A percentile compares a stretch with the other conserved stretches of the same genome.
Conservation (phyloP, 2,797 vertebrate genomes). For the Gymnothorax javanicus region DNA sequence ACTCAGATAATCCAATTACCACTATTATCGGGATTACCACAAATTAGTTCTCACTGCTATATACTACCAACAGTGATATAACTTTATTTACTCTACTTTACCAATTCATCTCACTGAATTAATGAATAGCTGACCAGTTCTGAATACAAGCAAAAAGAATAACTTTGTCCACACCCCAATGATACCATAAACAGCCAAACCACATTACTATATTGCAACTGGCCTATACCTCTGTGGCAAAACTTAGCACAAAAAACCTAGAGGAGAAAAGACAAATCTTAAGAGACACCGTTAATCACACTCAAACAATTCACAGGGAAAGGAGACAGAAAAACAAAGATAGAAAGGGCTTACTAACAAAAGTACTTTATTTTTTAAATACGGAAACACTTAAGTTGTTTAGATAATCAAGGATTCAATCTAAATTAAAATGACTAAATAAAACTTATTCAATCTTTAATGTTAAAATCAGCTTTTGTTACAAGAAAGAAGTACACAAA, state of each 20-base stretch:
- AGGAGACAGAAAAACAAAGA: slow-evolving; percentile 85
- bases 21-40: no score
- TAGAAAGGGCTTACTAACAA: slow-evolving; percentile 93
- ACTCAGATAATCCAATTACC: no score
- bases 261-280: slow-evolving; percentile 98
- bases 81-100: no score
- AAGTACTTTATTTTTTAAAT: slow-evolving; percentile 89
- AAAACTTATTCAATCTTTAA: slow-evolving; percentile 83
- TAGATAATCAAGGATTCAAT: slow-evolving; percentile 72
- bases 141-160: slow-evolving; percentile 50
- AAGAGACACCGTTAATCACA: slow-evolving; percentile 98
- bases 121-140: no score
- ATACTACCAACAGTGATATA: no score
- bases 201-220: slow-evolving; percentile 78
- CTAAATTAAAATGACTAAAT: slow-evolving; percentile 83
- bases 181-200: slow-evolving; percentile 64
- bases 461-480: slow-evolving; percentile 47
- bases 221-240: slow-evolving; percentile 99
- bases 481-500: slow-evolving; percentile 27
- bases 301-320: slow-evolving; percentile 94
- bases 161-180: slow-evolving; percentile 84
- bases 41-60: no score
- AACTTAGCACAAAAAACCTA: slow-evolving; percentile 91
- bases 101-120: no score
- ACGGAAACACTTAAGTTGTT: slow-evolving; percentile 83